Conservation (phyloP, 2,113 vertebrate genomes). For the Gymnorhina tibicen region DNA sequence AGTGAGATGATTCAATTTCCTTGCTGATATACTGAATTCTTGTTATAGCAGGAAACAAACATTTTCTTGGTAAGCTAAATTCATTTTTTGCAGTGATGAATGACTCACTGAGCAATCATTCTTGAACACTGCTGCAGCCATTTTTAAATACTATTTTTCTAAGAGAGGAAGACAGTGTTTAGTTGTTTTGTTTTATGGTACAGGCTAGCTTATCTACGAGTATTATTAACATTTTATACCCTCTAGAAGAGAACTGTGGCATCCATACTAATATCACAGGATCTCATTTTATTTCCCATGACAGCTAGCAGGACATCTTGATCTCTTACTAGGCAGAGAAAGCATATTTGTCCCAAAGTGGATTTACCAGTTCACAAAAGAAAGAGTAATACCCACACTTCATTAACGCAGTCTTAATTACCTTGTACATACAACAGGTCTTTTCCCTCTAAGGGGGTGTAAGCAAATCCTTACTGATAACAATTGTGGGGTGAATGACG, state of each 20-base stretch:
- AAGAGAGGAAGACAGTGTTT: neutral
- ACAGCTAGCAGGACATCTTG: neutral
- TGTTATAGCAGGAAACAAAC: conserved; percentile 58
- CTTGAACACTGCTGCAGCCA: conserved; percentile 31
- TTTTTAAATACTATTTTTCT: conserved; percentile 19
- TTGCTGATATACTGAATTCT: conserved; percentile 44
- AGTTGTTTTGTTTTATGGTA: neutral
- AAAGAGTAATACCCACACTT: neutral
- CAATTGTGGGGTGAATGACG: neutral
- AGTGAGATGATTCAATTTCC: conserved; percentile 35
- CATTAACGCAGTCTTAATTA: conserved; percentile 4
- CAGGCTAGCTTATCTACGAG: neutral
- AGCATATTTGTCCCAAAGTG: neutral
- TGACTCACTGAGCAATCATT: conserved; percentile 65
- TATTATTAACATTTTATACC: neutral
- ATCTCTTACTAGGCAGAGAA: neutral
- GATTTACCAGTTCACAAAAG: neutral
- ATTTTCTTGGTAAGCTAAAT: conserved; percentile 45
- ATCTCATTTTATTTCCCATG: neutral
- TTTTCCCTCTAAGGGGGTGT: neutral
- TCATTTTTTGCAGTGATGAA: conserved; percentile 40
- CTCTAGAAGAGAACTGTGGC: neutral
- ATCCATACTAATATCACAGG: neutral
- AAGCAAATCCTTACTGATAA: neutral
- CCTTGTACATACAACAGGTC: neutral